Evolutionary conservation across 2,888 invertebrate genomes (phyloP), one percentile per base, ranked within the genome.

Genomic region (Apotomis capreana): DNA sequence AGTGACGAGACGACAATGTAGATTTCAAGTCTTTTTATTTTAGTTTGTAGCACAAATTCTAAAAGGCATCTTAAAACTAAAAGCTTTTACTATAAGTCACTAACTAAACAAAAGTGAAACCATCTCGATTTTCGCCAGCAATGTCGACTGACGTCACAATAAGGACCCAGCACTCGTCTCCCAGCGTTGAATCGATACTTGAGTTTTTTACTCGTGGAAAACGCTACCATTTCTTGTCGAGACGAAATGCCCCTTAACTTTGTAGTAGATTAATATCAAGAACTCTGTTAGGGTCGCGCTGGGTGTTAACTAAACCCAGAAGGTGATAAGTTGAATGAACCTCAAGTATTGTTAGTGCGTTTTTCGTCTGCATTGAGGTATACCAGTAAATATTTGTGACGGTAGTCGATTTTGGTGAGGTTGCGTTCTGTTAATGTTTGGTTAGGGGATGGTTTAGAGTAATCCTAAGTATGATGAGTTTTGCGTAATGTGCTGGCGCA

Each of bases 171-270:
- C 9, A 49, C 49, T 49, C 49, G 49, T 10, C 9, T 49, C 49
- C 10, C 74, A 76, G 69, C 81, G 83, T 76, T 70, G 77, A 85
- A 87, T 87, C 86, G 86, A 87, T 86, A 81, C 84, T 84, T 78
- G 78, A 84, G 78, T 81, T 83, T 84, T 84, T 70, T 69, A 79
- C 77, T 76, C 74, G 75, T 68, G 74, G 73, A 74, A 81, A 82
- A 76, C 78, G 81, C 80, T 80, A 77, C 77, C 76, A 75, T 79
- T 77, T 79, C 80, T 80, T 78, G 77, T 76, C 75, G 77, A 74
- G 79, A 77, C 78, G 80, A 77, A 79, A 79, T 77, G 78, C 74
- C 74, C 74, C 81, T 84, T 82, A 82, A 82, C 83, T 79, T 76
- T 73, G 69, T 73, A 74, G 73, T 78, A 81, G 82, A 84, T 83